phyloP scores from a whole-genome alignment of 2,797 vertebrate species.

The Microctenopoma lineatum region DNA sequence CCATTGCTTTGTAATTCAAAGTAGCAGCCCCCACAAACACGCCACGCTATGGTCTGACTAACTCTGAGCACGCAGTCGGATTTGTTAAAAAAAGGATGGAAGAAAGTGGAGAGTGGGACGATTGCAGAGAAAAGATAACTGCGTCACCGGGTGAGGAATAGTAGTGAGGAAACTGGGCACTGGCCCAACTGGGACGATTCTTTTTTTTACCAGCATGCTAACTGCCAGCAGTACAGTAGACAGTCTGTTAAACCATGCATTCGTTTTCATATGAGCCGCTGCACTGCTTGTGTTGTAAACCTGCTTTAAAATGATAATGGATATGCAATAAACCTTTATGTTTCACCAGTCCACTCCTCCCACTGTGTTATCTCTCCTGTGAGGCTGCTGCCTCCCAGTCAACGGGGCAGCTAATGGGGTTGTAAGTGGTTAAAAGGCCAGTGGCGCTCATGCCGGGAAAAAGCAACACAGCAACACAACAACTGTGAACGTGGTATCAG shows the following conservation, averaged over 20 bases:
- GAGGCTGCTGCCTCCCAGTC: conserved; percentile 28
- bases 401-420: conserved; percentile 39
- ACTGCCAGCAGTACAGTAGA: not conserved
- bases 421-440: conserved; percentile 40
- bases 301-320: conserved; percentile 16
- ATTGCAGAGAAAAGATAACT: conserved; percentile 26
- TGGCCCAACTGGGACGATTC: conserved; percentile 30
- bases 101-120: conserved; percentile 42
- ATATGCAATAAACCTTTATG: conserved; percentile 33
- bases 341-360: conserved; percentile 26
- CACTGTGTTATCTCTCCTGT: conserved; percentile 25
- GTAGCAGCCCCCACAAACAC: conserved; percentile 36
- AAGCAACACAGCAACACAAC: conserved; percentile 48
- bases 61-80: conserved; percentile 37
- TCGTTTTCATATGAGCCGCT: not conserved
- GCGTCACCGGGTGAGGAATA: conserved; percentile 45
- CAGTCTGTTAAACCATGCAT: conserved; percentile 13
- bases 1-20: conserved; percentile 38
- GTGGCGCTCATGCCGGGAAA: conserved; percentile 37
- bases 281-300: conserved; percentile 12
- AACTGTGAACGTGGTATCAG: conserved; percentile 41
- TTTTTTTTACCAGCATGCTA: conserved; percentile 2
- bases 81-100: conserved; percentile 41
- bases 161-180: conserved; percentile 33
- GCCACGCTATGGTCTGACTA: conserved; percentile 44